These are phyloP conservation scores for Diaphora mendica DNA, from an alignment of 2,888 invertebrate species.

Conservation along the genomic window DNA sequence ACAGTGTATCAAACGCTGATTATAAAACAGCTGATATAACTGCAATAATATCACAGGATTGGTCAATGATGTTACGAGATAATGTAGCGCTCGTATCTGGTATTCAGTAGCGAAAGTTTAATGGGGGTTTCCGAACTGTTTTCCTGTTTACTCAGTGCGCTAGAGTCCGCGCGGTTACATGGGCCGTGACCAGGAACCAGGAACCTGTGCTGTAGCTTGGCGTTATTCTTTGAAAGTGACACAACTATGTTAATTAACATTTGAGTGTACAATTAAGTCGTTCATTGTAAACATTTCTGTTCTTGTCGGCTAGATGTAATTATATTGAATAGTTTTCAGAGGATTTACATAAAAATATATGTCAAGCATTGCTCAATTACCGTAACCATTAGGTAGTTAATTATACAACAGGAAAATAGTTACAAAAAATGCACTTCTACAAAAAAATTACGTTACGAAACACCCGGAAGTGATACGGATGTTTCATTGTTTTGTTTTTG, in stretches of 20 bases:
- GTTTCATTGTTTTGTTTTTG: conserved; percentile 6
- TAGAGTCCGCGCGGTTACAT: background rate
- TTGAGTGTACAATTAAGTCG: background rate
- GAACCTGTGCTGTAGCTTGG: background rate
- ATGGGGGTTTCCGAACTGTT: background rate
- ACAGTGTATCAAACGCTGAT: conserved; percentile 5
- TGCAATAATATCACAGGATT: background rate
- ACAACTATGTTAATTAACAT: background rate
- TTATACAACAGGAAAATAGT: conserved; percentile 14
- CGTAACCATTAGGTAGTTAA: conserved; percentile 10
- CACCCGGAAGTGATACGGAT: background rate
- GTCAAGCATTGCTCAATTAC: background rate
- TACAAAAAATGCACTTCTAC: conserved; percentile 4
- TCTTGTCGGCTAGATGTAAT: background rate
- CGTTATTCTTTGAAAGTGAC: background rate
- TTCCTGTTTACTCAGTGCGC: background rate
- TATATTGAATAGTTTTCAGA: background rate
- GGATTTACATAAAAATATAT: background rate
- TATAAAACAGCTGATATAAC: conserved; percentile 7
- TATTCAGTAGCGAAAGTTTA: conserved; percentile 7
- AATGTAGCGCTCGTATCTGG: background rate
- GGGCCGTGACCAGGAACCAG: background rate
- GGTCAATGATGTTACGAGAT: conserved; percentile 8
- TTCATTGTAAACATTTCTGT: background rate
- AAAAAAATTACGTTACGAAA: conserved; percentile 10